Evolutionary conservation across 2,113 vertebrate species (phyloP).

Genomic region (Machaerirhynchus nigripectus): DNA sequence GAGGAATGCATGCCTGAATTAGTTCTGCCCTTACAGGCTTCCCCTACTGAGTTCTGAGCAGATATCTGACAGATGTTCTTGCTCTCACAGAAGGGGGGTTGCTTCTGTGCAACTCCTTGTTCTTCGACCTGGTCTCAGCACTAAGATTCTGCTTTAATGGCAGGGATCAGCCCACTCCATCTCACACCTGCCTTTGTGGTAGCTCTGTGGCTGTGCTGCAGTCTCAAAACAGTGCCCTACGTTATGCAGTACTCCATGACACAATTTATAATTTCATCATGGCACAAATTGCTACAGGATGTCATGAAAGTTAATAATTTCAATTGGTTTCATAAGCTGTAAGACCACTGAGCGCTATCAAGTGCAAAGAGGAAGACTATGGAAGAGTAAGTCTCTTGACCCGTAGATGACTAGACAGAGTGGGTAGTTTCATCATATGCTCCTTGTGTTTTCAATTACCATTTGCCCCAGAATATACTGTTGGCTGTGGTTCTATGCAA

Average conservation of each 20-base stretch:
- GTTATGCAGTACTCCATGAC: not conserved
- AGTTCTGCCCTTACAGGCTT: not conserved
- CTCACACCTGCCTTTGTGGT: not conserved
- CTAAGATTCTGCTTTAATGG: not conserved
- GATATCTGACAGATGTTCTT: not conserved
- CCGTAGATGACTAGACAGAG: not conserved
- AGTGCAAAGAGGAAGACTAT: not conserved
- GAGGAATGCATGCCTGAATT: fast-evolving
- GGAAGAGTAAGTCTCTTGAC: not conserved
- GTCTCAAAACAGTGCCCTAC: not conserved
- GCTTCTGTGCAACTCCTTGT: not conserved
- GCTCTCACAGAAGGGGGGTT: not conserved
- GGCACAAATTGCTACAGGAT: not conserved
- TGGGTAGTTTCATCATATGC: not conserved
- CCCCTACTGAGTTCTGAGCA: not conserved
- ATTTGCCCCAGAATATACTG: not conserved
- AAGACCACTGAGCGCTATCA: not conserved
- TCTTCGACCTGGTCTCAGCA: not conserved
- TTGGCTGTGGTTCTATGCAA: not conserved
- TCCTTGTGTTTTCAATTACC: not conserved
- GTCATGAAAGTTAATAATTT: not conserved
- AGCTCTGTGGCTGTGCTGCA: not conserved
- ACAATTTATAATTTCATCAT: not conserved
- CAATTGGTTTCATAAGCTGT: not conserved
- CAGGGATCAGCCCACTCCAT: not conserved